Evolutionary conservation across 2,888 invertebrate genomes (phyloP).

Genomic region (Polietes domitor): DNA sequence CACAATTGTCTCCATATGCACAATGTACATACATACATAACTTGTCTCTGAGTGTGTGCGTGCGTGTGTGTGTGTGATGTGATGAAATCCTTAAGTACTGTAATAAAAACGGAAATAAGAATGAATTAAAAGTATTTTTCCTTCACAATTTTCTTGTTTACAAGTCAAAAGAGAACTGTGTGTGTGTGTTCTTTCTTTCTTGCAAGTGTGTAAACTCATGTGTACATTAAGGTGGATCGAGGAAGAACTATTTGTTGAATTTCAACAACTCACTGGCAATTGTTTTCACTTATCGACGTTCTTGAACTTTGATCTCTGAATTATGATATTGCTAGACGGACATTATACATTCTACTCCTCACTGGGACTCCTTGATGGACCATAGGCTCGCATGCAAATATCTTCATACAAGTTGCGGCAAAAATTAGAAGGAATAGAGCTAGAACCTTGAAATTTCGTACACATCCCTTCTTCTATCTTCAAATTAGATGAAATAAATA

Average conservation of each 20-base stretch:
- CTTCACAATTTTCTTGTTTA: background rate
- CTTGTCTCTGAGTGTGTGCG: background rate
- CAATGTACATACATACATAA: background rate
- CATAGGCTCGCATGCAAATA: no score
- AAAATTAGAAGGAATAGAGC: no score
- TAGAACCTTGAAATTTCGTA: no score
- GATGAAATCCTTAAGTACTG: background rate
- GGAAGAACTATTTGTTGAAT: no score
- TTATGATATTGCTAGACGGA: no score
- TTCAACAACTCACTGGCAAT: background rate
- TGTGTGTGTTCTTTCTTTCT: background rate
- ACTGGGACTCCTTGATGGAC: no score
- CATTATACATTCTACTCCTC: no score
- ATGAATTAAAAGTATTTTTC: background rate
- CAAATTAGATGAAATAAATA: no score
- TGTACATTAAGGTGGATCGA: background rate
- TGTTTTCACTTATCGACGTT: background rate
- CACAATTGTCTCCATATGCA: no score
- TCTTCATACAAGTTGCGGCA: no score
- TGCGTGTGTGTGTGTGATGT: background rate
- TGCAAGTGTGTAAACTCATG: background rate
- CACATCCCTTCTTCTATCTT: no score
- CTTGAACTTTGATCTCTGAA: no score
- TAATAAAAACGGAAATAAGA: conserved; percentile 9
- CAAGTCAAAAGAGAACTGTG: background rate